A percentile compares a stretch with the other conserved stretches of the same genome.
These are phyloP conservation scores for Acipenser ruthenus DNA, from an alignment of 2,797 vertebrate genomes.

Conservation along the genomic window DNA sequence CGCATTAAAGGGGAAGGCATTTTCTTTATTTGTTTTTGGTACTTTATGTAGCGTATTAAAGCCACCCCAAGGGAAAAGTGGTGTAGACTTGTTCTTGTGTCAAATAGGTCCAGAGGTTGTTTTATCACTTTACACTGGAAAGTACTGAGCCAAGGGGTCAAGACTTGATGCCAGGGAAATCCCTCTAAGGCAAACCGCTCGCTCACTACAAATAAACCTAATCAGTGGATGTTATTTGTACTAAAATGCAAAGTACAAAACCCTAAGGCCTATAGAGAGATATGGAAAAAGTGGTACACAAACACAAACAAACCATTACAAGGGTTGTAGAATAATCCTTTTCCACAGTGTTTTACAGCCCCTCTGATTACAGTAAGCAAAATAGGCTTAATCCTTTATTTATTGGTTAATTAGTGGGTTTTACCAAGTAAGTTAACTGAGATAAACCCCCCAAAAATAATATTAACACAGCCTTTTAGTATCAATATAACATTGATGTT, in stretches of 20 bases:
- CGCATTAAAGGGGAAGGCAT: conserved; percentile 20
- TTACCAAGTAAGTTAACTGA: too few species aligned
- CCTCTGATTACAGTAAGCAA: too few species aligned
- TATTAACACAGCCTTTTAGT: too few species aligned
- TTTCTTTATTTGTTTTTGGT: conserved; percentile 26
- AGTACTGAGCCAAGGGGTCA: conserved; percentile 29
- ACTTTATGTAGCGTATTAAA: conserved; percentile 17
- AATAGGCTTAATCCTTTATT: too few species aligned
- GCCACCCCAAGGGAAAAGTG: conserved; percentile 11
- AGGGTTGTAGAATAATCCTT: background rate
- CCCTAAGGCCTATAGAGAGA: conserved; percentile 16
- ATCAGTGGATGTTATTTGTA: conserved; percentile 13
- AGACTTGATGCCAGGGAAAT: conserved; percentile 16
- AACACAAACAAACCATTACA: background rate
- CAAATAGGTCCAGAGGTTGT: conserved; percentile 25
- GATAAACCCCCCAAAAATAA: too few species aligned
- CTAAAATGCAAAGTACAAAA: background rate
- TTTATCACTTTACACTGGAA: conserved; percentile 34
- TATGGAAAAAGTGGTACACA: background rate
- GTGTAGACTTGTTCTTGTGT: conserved; percentile 20
- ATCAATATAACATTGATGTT: too few species aligned
- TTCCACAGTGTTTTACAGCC: background rate
- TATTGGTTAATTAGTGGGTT: too few species aligned
- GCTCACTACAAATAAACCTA: conserved; percentile 24
- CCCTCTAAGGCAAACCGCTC: conserved; percentile 17